Evolutionary conservation across 2,113 vertebrate genomes (phyloP), one percentile per base, ranked within the genome.

Genomic region (Percina caprodes): DNA sequence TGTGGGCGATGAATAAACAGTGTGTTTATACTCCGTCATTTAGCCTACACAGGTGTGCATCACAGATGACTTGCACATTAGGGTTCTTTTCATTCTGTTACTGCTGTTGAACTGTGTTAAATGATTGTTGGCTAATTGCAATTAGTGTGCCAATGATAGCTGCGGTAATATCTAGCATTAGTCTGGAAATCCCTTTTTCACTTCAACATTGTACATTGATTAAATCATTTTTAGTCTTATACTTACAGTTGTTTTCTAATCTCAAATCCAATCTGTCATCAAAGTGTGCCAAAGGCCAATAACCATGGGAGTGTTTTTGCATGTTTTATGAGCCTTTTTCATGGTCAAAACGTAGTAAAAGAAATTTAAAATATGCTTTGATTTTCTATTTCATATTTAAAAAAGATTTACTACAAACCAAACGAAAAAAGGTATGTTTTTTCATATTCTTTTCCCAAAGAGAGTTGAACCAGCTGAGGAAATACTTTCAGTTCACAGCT

Each of bases 1-100:
- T 80, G 71, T 45, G 59, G 80, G 48, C 23, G 59, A 81, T 78
- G 70, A 72, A 71, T 70, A 80, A 71, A 60, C 49, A 16, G 55
- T 14, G n/a, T 66, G 77, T 66, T 73, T 67, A 42, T 62, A 54
- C 68, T 66, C 61, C 0, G n/a, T 81, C 77, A 68, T 76, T 82
- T 72, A 52, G 61, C 68, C 55, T 62, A 30, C 52, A 42, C 30
- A 76, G 61, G 48, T 58, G 51, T 48, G 61, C 58, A 66, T 73
- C 69, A 16, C 9, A 67, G 24, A 70, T 68, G 49, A 74, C 26
- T 39, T 71, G 3, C 45, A 23, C 26, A 45, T 83, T 69, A 30
- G 35, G 45, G 2, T 15, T 69, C 30, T 45, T 56, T 62, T 66
- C 6, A 45, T 30, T 63, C 16, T 11, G 10, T 66, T 23, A 56